Conservation (phyloP, 2,113 vertebrate genomes). For the Hippocampus barbouri region DNA sequence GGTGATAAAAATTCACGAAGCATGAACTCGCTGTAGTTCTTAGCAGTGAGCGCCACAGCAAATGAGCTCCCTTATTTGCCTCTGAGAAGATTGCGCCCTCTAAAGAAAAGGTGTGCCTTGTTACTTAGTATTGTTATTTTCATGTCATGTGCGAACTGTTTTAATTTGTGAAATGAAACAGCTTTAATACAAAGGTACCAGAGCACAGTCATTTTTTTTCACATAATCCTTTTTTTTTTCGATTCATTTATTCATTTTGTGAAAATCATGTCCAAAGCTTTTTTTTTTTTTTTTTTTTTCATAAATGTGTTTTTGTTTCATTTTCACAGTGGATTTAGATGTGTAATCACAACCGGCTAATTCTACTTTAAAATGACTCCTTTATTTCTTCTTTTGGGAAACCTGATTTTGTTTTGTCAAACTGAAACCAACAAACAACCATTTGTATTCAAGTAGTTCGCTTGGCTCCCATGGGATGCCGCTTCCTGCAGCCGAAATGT, state of each 20-base stretch:
- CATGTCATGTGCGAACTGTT: too few relatives aligned
- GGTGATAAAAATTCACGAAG: not conserved
- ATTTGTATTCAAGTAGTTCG: conserved; percentile 58
- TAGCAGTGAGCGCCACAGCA: not conserved
- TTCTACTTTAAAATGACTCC: not conserved
- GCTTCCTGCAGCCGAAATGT: conserved; percentile 32
- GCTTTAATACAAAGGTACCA: too few relatives aligned
- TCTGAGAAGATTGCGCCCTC: not conserved
- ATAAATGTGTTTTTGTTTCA: not conserved
- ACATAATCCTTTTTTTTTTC: too few relatives aligned
- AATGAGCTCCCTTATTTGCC: not conserved
- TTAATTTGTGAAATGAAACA: too few relatives aligned
- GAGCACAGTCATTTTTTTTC: too few relatives aligned
- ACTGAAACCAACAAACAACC: conserved; percentile 28
- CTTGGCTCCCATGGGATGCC: conserved; percentile 43
- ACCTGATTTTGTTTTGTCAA: conserved; percentile 17
- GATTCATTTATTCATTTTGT: too few relatives aligned
- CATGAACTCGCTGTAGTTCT: not conserved
- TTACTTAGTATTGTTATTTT: too few relatives aligned
- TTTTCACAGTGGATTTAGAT: not conserved
- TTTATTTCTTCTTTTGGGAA: too few relatives aligned
- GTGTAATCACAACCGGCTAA: not conserved
- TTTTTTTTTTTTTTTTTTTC: too few relatives aligned
- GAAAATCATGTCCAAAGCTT: too few relatives aligned
- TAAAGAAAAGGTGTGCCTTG: not conserved